These are phyloP conservation scores for Campoplex nolae DNA, from an alignment of 2,888 invertebrate genomes.

Conservation along the genomic window DNA sequence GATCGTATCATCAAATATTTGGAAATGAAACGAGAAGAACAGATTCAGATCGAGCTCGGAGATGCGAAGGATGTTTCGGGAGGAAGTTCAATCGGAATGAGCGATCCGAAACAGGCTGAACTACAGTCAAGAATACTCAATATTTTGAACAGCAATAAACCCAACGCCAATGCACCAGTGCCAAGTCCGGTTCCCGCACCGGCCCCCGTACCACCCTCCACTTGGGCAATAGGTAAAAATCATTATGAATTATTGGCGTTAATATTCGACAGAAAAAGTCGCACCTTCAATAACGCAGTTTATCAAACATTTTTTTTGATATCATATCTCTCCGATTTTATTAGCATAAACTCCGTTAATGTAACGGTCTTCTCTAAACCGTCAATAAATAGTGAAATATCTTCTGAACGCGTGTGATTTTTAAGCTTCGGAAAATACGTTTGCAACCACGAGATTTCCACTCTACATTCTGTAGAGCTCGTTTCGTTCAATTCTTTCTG, in stretches of 20 bases:
- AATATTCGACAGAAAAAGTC: not conserved
- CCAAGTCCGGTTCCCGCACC: conserved; percentile 82
- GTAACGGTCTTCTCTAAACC: conserved; percentile 3
- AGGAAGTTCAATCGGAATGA: conserved; percentile 84
- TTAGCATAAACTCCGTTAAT: conserved; percentile 17
- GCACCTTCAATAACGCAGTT: not conserved
- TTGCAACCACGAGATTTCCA: conserved; percentile 21
- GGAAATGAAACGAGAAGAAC: conserved; percentile 90
- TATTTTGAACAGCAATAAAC: conserved; percentile 89
- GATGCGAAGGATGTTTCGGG: conserved; percentile 86
- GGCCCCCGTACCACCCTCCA: conserved; percentile 76
- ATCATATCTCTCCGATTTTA: not conserved
- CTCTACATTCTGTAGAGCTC: conserved; percentile 5
- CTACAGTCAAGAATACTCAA: conserved; percentile 92
- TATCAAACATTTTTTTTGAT: conserved; percentile 19
- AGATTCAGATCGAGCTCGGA: conserved; percentile 91
- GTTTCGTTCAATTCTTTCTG: not conserved
- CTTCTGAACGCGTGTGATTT: conserved; percentile 25
- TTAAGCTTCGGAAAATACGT: not conserved
- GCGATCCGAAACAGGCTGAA: conserved; percentile 88
- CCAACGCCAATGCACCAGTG: conserved; percentile 77
- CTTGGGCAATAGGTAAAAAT: conserved; percentile 81
- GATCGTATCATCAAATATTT: conserved; percentile 91
- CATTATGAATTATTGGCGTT: conserved; percentile 46
- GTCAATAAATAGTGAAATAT: conserved; percentile 52